A percentile compares a stretch with the other conserved stretches of the same genome.
These are phyloP conservation scores for Calidris pugnax DNA, from an alignment of 2,113 vertebrate genomes.

Conservation along the genomic window DNA sequence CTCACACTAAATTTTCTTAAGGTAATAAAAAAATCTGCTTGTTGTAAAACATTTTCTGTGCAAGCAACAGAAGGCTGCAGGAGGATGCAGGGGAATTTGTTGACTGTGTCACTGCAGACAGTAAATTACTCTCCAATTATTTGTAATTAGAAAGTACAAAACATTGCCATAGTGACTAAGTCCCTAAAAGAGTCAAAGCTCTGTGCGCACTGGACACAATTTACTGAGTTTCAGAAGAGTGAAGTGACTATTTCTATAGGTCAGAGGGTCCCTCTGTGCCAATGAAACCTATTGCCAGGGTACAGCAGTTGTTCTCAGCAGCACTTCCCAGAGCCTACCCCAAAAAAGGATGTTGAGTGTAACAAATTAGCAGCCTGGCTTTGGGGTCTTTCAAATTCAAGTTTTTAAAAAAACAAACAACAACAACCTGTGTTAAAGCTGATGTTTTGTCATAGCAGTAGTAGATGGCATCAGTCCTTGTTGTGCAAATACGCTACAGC, in stretches of 20 bases:
- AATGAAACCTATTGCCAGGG: too few species aligned
- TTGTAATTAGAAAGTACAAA: neutral
- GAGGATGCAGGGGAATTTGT: neutral
- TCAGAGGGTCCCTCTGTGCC: neutral
- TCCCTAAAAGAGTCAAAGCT: neutral
- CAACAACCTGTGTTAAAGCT: neutral
- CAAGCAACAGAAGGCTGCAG: neutral
- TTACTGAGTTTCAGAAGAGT: neutral
- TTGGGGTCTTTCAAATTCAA: neutral
- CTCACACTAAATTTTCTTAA: neutral
- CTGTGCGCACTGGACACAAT: neutral
- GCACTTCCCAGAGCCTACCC: neutral
- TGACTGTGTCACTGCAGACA: neutral
- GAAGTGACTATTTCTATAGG: neutral
- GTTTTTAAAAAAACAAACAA: neutral
- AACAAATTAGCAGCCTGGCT: neutral
- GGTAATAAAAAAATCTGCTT: neutral
- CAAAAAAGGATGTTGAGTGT: too few species aligned
- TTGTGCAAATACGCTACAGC: neutral
- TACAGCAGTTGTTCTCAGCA: neutral
- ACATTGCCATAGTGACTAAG: neutral
- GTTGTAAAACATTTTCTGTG: neutral
- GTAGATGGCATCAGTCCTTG: neutral
- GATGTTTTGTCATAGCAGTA: neutral
- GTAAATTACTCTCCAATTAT: neutral